Evolutionary conservation across 1,140 invertebrate species (phyloP).

Genomic region (Pseudomyrmex flavicornis): DNA sequence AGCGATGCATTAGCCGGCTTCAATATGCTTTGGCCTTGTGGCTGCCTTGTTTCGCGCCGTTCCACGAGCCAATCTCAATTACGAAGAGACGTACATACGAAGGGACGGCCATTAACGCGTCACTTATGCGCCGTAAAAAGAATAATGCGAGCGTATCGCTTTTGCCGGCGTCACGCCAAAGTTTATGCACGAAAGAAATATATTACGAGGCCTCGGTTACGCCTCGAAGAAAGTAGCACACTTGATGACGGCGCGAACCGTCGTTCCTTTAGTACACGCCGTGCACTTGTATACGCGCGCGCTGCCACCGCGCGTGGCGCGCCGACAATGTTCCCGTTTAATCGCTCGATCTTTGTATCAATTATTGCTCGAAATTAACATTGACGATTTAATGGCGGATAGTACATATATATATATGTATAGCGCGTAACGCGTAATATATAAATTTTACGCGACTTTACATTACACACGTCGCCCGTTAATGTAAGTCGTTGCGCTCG

Average conservation of each 20-base stretch:
- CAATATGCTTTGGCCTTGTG: background rate
- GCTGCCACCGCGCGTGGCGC: too few species aligned
- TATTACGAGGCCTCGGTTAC: background rate
- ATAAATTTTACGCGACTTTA: conserved; percentile 10
- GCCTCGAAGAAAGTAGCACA: background rate
- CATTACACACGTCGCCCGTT: conserved; percentile 56
- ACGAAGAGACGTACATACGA: background rate
- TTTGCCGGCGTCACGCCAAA: conserved; percentile 2
- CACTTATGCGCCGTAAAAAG: background rate
- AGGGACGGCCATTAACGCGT: background rate
- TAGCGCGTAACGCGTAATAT: too few species aligned
- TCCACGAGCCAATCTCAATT: conserved; percentile 23
- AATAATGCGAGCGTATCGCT: conserved; percentile 4
- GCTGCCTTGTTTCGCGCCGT: background rate
- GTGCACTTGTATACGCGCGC: too few species aligned
- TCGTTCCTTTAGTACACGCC: background rate
- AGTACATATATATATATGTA: background rate
- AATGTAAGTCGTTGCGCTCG: conserved; percentile 31
- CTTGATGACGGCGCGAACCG: background rate
- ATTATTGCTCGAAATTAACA: too few species aligned
- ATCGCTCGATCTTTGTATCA: too few species aligned
- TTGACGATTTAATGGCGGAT: too few species aligned
- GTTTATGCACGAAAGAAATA: conserved; percentile 24
- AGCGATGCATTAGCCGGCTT: conserved; percentile 15
- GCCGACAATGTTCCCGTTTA: too few species aligned